phyloP scores from a whole-genome alignment of 2,888 invertebrate species.

The Athalia circularis region DNA sequence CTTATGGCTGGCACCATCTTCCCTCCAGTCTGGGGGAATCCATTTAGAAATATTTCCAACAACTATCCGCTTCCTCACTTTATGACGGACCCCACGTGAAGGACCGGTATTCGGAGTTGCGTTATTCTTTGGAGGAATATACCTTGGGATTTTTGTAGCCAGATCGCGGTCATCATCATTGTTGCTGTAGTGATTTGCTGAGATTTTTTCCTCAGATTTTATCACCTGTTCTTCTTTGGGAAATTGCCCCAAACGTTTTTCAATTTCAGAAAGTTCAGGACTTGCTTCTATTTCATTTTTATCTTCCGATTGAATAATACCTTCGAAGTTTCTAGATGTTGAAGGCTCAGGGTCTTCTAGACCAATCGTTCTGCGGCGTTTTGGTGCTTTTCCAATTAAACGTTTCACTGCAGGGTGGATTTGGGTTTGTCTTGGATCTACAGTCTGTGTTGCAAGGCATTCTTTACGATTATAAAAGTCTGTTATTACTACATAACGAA shows the following conservation, averaged over 20 bases:
- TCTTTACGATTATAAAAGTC: constrained; percentile 79
- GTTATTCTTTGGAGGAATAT: constrained; percentile 68
- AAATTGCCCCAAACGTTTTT: constrained; percentile 49
- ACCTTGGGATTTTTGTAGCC: constrained; percentile 69
- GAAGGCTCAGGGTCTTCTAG: constrained; percentile 40
- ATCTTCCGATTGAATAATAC: neutral
- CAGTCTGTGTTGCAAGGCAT: constrained; percentile 72
- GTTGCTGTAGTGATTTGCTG: neutral
- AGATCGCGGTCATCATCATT: neutral
- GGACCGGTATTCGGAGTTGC: constrained; percentile 61
- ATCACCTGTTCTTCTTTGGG: constrained; percentile 44
- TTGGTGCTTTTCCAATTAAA: constrained; percentile 79
- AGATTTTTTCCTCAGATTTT: constrained; percentile 10
- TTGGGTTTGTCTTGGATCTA: constrained; percentile 72
- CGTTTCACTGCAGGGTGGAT: constrained; percentile 88
- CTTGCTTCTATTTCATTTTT: neutral
- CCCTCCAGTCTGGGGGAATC: constrained; percentile 82
- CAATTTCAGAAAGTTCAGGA: constrained; percentile 9
- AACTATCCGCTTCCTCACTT: constrained; percentile 70
- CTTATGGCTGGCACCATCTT: constrained; percentile 87
- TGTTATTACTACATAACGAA: constrained; percentile 78
- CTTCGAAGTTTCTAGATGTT: constrained; percentile 1
- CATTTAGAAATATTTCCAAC: constrained; percentile 90
- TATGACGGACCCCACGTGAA: constrained; percentile 67
- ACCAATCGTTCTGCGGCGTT: constrained; percentile 32